These are phyloP conservation scores for Smithornis capensis DNA, from an alignment of 2,113 vertebrate genomes.

Conservation along the genomic window DNA sequence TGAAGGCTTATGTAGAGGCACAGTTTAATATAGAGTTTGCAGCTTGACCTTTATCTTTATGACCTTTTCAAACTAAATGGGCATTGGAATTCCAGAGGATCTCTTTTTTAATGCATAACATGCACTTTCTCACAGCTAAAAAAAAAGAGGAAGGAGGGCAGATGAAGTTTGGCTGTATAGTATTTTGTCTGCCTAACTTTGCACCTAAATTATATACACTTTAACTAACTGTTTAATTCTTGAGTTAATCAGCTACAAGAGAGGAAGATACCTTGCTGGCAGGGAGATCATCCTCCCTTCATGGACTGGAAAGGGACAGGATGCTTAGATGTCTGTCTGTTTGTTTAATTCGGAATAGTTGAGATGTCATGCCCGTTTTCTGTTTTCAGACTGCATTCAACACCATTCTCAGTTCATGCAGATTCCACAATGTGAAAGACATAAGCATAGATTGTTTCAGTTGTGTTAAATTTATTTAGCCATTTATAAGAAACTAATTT, in stretches of 20 bases:
- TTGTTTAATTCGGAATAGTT: background rate
- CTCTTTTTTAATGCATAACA: background rate
- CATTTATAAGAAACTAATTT: background rate
- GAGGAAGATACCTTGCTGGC: background rate
- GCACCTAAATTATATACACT: background rate
- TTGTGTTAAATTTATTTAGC: background rate
- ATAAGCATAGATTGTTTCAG: background rate
- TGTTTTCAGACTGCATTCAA: conserved; percentile 65
- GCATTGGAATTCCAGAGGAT: conserved; percentile 20
- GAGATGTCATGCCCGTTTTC: background rate
- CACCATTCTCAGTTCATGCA: conserved; percentile 9
- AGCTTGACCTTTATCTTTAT: conserved; percentile 52
- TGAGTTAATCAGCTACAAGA: background rate
- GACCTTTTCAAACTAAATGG: conserved; percentile 57
- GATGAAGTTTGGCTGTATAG: background rate
- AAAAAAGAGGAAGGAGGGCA: background rate
- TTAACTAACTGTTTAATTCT: background rate
- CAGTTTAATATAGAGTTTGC: conserved; percentile 42
- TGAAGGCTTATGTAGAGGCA: conserved; percentile 25
- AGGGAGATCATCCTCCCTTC: background rate
- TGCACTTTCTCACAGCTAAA: background rate
- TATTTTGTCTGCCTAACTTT: conserved; percentile 9
- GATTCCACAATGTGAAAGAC: conserved; percentile 3
- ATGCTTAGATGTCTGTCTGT: background rate
- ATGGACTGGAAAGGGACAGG: background rate